Evolutionary conservation across 2,797 vertebrate genomes (phyloP), one percentile per base, ranked within the genome.

Genomic region (Syncerus caffer): DNA sequence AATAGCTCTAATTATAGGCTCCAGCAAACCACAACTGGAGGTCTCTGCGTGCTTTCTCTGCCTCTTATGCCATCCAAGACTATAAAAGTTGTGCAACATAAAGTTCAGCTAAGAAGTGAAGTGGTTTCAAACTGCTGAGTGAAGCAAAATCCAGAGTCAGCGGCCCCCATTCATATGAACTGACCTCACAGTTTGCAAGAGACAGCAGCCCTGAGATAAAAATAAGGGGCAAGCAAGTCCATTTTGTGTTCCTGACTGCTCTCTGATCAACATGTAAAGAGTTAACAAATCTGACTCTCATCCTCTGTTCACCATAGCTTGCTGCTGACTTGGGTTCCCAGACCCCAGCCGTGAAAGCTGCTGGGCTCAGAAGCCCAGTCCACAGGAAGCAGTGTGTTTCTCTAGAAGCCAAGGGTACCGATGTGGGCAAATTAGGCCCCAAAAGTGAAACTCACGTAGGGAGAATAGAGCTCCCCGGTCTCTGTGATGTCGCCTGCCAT

Each of bases 401-500:
- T 60, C 87, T 47, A 55, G 88, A 87, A 31, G 71, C 58, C 76
- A 79, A 31, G 23, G 42, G 79, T 57, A 82, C 27, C 0, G 15
- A 1, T 3, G 47, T 16, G 29, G 31, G 42, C 78, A 74, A 58
- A 82, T 58, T 25, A 51, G 84, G 53, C 51, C 82, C 16, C 17
- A 17, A 53, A 2, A 58, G 47, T 2, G 8, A 98, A 96, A 99
- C 99, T 99, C 98, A 99, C 99, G 71, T 99, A 99, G 13, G 99
- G 99, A 29, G 99, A 99, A 98, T 99, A 99, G 2, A 99, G 99
- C 80, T 99, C 99, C 79, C 99, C 99, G 0, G 99, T 99, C 10
- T 99, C 99, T 25, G 99, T 99, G 88, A 99, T 99, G 64, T 99
- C 99, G 3, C 99, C 99, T 3, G 99, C 99, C 99, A 99, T 99